phyloP scores from a whole-genome alignment of 1,140 invertebrate species.

The Bombus affinis region DNA sequence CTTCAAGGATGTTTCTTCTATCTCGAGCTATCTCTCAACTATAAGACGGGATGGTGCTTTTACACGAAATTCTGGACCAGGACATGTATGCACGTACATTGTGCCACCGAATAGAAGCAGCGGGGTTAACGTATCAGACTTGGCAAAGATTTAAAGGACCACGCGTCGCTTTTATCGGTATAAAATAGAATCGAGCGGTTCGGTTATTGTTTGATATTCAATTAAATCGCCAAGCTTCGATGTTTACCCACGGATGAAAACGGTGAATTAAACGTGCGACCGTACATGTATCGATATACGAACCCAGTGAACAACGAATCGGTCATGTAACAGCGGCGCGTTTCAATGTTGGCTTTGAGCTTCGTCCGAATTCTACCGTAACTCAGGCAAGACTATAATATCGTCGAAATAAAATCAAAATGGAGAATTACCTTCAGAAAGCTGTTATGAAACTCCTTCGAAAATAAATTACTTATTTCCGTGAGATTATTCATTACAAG shows the following conservation, averaged over 20 bases:
- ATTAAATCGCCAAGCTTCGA: conserved; percentile 25
- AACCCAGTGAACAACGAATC: not conserved
- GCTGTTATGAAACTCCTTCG: not conserved
- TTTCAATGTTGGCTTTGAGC: not conserved
- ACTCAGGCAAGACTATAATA: not conserved
- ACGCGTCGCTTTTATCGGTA: not conserved
- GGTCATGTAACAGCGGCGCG: not conserved
- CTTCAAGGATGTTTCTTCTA: not conserved
- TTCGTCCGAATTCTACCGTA: not conserved
- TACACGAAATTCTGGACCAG: not conserved
- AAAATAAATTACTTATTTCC: not conserved
- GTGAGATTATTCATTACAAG: not conserved
- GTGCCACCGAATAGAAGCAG: not conserved
- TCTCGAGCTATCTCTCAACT: not conserved
- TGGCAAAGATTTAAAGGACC: conserved; percentile 26
- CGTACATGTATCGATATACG: not conserved
- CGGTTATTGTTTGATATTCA: conserved; percentile 46
- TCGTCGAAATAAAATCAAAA: not conserved
- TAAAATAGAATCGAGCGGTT: not conserved
- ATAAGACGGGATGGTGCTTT: not conserved
- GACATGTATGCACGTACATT: not conserved
- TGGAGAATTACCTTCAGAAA: not conserved
- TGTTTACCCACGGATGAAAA: conserved; percentile 34
- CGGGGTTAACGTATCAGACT: not conserved
- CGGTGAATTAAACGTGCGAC: conserved; percentile 27